Percentiles rank a stretch among this genome's conserved stretches.
These are phyloP conservation scores for Tinea trinotella DNA, from an alignment of 2,888 invertebrate species.

Conservation along the genomic window DNA sequence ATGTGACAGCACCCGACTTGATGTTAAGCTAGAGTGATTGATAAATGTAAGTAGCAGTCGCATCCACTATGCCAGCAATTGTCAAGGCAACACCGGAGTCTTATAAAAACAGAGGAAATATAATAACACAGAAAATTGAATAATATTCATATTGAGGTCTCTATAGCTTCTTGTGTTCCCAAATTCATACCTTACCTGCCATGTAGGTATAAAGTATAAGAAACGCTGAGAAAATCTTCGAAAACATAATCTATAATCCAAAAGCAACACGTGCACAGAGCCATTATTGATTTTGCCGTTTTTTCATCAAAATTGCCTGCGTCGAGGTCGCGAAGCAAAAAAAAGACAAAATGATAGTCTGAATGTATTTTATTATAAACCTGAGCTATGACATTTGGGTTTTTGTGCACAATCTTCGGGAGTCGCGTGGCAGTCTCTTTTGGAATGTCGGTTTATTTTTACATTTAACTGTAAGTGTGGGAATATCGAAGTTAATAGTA, in stretches of 20 bases:
- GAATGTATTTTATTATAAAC: slow-evolving; percentile 67
- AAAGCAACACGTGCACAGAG: slow-evolving; percentile 66
- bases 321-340: slow-evolving; percentile 34
- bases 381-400: slow-evolving; percentile 65
- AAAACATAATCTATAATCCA: slow-evolving; percentile 69
- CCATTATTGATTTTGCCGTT: slow-evolving; percentile 71
- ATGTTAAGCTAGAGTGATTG: too few species aligned
- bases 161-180: slow-evolving; percentile 30
- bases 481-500: background rate
- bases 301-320: slow-evolving; percentile 68
- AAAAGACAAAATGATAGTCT: slow-evolving; percentile 45
- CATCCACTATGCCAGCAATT: too few species aligned
- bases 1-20: too few species aligned
- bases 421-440: slow-evolving; percentile 49
- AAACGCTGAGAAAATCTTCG: slow-evolving; percentile 61
- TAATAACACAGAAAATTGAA: too few species aligned
- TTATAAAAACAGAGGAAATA: too few species aligned
- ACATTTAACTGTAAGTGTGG: background rate
- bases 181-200: slow-evolving; percentile 42
- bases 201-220: slow-evolving; percentile 33
- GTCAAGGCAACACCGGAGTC: too few species aligned
- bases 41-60: too few species aligned
- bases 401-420: slow-evolving; percentile 37
- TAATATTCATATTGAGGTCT: too few species aligned
- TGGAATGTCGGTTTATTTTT: slow-evolving; percentile 19